Evolutionary conservation across 2,888 invertebrate species (phyloP).

Genomic region (Dinocampus coccinellae): DNA sequence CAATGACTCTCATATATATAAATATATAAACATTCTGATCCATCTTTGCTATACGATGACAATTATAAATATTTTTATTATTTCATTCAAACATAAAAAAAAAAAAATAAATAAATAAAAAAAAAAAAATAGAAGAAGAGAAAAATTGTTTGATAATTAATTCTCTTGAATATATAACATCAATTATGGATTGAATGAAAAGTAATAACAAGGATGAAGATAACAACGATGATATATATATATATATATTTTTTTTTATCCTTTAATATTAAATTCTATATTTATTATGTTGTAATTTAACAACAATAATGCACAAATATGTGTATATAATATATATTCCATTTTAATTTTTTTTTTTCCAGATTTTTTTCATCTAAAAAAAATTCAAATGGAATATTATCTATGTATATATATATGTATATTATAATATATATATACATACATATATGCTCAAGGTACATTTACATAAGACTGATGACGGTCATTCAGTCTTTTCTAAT

Average conservation of each 20-base stretch:
- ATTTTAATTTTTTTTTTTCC: constrained; percentile 35
- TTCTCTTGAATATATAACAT: not conserved
- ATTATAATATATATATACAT: constrained; percentile 39
- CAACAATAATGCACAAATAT: not conserved
- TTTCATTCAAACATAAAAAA: not conserved
- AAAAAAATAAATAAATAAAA: not conserved
- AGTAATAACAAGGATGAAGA: constrained; percentile 44
- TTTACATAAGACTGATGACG: constrained; percentile 37
- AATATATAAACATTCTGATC: not conserved
- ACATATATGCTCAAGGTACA: constrained; percentile 41
- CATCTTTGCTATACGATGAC: not conserved
- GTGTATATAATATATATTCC: constrained; percentile 1
- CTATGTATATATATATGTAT: constrained; percentile 30
- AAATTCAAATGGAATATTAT: constrained; percentile 36
- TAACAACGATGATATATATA: constrained; percentile 47
- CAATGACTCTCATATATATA: not conserved
- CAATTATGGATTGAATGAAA: constrained; percentile 35
- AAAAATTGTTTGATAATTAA: no score
- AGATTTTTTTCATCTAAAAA: constrained; percentile 36
- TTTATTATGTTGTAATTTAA: constrained; percentile 4
- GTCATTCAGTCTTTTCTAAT: constrained; percentile 30
- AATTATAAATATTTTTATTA: not conserved
- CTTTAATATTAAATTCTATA: constrained; percentile 35
- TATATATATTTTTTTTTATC: constrained; percentile 38
- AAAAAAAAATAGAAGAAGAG: not conserved